Evolutionary conservation across 2,888 invertebrate species (phyloP).

Genomic region (Andrena hattorfiana): DNA sequence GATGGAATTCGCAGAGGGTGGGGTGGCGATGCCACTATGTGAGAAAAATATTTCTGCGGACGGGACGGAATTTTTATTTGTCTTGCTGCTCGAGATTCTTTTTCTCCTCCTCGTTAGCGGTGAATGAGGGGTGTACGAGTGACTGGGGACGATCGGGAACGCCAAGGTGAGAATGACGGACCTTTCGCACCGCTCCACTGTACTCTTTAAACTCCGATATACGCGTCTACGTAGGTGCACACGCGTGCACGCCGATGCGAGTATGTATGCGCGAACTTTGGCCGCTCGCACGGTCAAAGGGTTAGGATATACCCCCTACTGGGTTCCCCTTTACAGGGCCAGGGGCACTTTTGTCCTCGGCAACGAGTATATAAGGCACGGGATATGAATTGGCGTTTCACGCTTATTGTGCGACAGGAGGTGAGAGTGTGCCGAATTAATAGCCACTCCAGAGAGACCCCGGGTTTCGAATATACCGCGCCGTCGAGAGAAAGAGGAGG

Average conservation of each 20-base stretch:
- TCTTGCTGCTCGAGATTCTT: constrained; percentile 10
- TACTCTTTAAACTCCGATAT: constrained; percentile 47
- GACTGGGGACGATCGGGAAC: constrained; percentile 46
- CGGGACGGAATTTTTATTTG: constrained; percentile 37
- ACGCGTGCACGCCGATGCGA: not conserved
- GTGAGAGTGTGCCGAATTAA: constrained; percentile 82
- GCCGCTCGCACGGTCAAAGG: constrained; percentile 72
- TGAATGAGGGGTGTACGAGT: constrained; percentile 21
- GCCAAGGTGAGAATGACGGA: constrained; percentile 67
- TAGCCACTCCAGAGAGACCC: constrained; percentile 80
- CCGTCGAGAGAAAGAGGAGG: constrained; percentile 56
- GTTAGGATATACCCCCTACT: constrained; percentile 65
- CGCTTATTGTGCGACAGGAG: constrained; percentile 81
- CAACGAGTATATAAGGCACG: constrained; percentile 76
- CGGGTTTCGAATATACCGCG: constrained; percentile 71
- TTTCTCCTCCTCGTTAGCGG: constrained; percentile 39
- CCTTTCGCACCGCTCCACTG: constrained; percentile 54
- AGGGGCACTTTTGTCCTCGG: constrained; percentile 76
- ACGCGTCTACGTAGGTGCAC: constrained; percentile 29
- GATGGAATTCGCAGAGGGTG: constrained; percentile 32
- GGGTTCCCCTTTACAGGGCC: constrained; percentile 65
- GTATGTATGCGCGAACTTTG: constrained; percentile 57
- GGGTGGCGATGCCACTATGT: not conserved
- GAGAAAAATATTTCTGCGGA: constrained; percentile 45
- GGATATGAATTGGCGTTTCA: constrained; percentile 83